These are phyloP conservation scores for Brachycybe producta DNA, from an alignment of 2,888 invertebrate species.

Conservation along the genomic window DNA sequence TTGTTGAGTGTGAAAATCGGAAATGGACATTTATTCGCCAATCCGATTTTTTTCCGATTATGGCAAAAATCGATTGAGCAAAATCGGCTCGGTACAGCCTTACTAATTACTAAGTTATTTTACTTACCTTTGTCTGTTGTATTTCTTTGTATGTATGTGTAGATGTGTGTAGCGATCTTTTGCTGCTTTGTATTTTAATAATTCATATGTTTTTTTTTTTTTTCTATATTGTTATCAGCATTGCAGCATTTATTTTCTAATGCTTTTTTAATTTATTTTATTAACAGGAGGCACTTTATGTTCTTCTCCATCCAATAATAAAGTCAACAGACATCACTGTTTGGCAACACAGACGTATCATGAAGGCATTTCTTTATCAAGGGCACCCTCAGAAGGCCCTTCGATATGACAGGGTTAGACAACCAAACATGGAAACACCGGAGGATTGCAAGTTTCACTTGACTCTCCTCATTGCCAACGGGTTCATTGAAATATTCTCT, in stretches of 20 bases:
- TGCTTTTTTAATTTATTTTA: conserved; percentile 26
- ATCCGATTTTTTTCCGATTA: no score
- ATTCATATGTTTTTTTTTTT: neutral
- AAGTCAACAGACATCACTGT: conserved; percentile 46
- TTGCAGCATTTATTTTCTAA: no score
- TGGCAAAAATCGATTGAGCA: no score
- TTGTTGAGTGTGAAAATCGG: no score
- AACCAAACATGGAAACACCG: conserved; percentile 42
- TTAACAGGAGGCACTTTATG: conserved; percentile 49
- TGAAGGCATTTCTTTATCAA: conserved; percentile 50
- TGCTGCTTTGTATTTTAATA: conserved; percentile 2
- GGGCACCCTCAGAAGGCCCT: conserved; percentile 55
- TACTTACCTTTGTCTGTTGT: no score
- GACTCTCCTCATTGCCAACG: conserved; percentile 48
- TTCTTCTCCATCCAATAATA: conserved; percentile 49
- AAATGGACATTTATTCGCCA: no score
- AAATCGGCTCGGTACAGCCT: no score
- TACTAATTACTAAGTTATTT: no score
- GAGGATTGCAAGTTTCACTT: conserved; percentile 41
- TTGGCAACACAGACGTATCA: conserved; percentile 59
- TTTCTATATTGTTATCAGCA: conserved; percentile 31
- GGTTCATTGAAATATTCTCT: no score
- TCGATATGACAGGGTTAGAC: conserved; percentile 51
- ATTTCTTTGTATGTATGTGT: no score
- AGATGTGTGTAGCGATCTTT: no score